Percentiles rank a stretch among this genome's conserved stretches.
Conservation (phyloP, 2,797 vertebrate species). For the Myripristis murdjan region DNA sequence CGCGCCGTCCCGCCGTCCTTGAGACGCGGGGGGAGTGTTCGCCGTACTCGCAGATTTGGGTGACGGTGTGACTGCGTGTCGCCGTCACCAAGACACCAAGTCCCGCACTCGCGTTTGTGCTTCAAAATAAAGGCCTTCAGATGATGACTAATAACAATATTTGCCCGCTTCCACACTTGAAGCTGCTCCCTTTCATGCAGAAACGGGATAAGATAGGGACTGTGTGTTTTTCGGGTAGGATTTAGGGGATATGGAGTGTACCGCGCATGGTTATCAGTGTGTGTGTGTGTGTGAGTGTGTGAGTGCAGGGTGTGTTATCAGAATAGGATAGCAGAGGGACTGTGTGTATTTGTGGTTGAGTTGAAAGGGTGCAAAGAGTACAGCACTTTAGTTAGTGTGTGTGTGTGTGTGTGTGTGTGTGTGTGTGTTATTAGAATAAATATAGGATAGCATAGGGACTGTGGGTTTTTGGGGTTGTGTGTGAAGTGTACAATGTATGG, state of each 20-base stretch:
- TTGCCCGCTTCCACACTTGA: no score
- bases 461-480: slow-evolving; percentile 13
- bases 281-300: slow-evolving; percentile 11
- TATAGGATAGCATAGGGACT: neutral
- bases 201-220: neutral
- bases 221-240: neutral
- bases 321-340: no score
- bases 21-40: slow-evolving; percentile 10
- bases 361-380: neutral
- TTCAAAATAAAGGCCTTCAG: no score
- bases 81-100: no score
- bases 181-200: neutral
- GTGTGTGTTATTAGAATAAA: slow-evolving; percentile 3
- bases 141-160: no score
- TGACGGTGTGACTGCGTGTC: no score
- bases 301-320: neutral
- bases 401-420: neutral
- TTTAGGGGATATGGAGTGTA: neutral
- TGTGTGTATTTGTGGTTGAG: neutral
- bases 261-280: neutral
- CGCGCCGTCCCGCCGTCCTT: slow-evolving; percentile 26
- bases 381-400: neutral
- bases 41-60: neutral
- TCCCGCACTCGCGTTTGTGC: no score
- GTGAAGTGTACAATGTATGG: slow-evolving; percentile 24